Percentiles rank a stretch among this genome's conserved stretches.
Conservation (phyloP, 2,113 vertebrate species). For the Trichomycterus rosablanca region DNA sequence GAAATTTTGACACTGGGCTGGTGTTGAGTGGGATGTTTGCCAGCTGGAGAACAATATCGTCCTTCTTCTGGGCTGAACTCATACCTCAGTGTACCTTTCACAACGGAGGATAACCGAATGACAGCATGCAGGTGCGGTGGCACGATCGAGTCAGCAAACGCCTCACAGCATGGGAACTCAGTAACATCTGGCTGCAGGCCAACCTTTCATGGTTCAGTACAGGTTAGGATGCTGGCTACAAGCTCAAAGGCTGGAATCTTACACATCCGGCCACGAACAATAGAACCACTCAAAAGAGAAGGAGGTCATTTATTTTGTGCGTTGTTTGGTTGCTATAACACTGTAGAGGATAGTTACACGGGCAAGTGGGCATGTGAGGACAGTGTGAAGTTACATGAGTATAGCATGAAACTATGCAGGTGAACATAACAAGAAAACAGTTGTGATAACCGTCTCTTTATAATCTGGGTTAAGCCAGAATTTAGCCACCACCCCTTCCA, state of each 20-base stretch:
- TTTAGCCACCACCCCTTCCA: background rate
- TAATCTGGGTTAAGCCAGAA: background rate
- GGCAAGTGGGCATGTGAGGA: background rate
- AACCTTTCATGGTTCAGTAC: background rate
- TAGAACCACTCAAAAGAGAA: background rate
- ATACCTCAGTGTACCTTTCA: slow-evolving; percentile 31
- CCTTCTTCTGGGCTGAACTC: slow-evolving; percentile 7
- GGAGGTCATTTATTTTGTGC: background rate
- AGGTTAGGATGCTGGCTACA: slow-evolving; percentile 8
- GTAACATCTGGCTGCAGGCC: slow-evolving; percentile 7
- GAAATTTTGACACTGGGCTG: slow-evolving; percentile 22
- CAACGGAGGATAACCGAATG: slow-evolving; percentile 11
- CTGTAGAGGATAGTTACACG: background rate
- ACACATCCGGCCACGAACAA: slow-evolving; percentile 29
- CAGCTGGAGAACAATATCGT: slow-evolving; percentile 32
- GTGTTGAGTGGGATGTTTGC: background rate
- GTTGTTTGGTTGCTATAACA: slow-evolving; percentile 17
- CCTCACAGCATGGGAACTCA: slow-evolving; percentile 22
- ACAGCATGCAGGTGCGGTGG: background rate
- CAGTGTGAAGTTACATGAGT: background rate
- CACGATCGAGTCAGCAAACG: background rate
- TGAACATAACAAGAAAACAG: background rate
- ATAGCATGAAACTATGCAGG: background rate
- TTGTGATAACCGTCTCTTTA: too few relatives aligned
- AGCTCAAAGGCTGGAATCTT: slow-evolving; percentile 23